These are phyloP conservation scores for Tapera naevia DNA, from an alignment of 2,797 vertebrate species.

Conservation along the genomic window DNA sequence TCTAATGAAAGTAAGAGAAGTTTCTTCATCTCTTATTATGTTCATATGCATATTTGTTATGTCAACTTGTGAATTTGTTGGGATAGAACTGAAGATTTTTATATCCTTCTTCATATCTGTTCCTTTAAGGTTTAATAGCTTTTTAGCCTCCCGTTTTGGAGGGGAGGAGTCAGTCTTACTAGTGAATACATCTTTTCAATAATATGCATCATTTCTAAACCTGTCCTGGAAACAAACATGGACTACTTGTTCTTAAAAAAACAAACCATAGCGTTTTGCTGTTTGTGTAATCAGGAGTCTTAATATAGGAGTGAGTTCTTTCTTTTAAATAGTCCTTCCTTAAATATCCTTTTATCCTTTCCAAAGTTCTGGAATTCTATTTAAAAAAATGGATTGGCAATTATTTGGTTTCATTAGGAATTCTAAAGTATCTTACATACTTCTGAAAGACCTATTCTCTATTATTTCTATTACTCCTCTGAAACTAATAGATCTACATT, in stretches of 20 bases:
- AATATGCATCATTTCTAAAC: neutral
- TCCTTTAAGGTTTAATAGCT: neutral
- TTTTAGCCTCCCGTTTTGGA: neutral
- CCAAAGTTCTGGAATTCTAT: neutral
- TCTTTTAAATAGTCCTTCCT: neutral
- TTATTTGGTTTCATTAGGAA: neutral
- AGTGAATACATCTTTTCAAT: neutral
- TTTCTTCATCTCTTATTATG: neutral
- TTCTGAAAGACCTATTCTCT: neutral
- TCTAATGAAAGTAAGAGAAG: neutral
- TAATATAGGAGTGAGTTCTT: neutral
- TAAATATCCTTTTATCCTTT: neutral
- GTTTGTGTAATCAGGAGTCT: neutral
- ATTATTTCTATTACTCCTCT: neutral
- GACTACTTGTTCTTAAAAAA: neutral
- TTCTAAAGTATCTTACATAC: neutral
- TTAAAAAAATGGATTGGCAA: neutral
- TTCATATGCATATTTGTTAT: neutral
- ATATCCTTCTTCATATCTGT: neutral
- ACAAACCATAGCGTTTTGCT: neutral
- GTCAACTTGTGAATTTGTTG: neutral
- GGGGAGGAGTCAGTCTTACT: neutral
- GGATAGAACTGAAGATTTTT: neutral
- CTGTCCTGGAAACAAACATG: neutral
- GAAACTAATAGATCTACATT: neutral